Evolutionary conservation across 2,888 invertebrate species (phyloP).

Genomic region (Synergus gifuensis): DNA sequence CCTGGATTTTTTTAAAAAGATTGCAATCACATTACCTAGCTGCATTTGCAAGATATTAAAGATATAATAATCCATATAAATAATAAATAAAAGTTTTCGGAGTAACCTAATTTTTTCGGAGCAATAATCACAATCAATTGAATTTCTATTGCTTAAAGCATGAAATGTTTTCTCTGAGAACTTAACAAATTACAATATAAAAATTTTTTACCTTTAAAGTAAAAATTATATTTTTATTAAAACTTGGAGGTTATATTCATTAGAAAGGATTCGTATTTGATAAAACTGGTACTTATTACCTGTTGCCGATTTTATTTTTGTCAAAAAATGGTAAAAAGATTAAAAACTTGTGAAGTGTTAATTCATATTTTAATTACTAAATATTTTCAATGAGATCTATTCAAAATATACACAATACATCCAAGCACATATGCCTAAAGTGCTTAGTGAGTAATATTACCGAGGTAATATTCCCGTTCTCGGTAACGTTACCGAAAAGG

Average conservation of each 20-base stretch:
- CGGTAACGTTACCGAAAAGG: no score
- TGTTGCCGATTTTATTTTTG: not conserved
- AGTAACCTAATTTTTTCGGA: not conserved
- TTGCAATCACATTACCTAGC: not conserved
- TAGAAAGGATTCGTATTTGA: not conserved
- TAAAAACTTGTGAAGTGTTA: not conserved
- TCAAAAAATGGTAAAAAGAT: not conserved
- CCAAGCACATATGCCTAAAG: constrained; percentile 18
- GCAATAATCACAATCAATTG: not conserved
- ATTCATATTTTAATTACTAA: constrained; percentile 18
- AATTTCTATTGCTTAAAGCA: not conserved
- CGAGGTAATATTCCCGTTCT: no score
- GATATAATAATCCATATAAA: not conserved
- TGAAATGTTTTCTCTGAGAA: not conserved
- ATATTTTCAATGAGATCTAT: not conserved
- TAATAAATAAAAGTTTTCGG: not conserved
- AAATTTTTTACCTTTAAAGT: not conserved
- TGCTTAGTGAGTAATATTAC: no score
- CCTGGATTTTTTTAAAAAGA: not conserved
- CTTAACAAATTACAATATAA: not conserved
- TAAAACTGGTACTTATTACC: not conserved
- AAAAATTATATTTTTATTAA: not conserved
- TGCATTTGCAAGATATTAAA: not conserved
- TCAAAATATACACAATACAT: constrained; percentile 11
- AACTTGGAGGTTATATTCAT: constrained; percentile 16